These are phyloP conservation scores for Potamarius usumacintae DNA, from an alignment of 2,113 vertebrate species.

Conservation along the genomic window DNA sequence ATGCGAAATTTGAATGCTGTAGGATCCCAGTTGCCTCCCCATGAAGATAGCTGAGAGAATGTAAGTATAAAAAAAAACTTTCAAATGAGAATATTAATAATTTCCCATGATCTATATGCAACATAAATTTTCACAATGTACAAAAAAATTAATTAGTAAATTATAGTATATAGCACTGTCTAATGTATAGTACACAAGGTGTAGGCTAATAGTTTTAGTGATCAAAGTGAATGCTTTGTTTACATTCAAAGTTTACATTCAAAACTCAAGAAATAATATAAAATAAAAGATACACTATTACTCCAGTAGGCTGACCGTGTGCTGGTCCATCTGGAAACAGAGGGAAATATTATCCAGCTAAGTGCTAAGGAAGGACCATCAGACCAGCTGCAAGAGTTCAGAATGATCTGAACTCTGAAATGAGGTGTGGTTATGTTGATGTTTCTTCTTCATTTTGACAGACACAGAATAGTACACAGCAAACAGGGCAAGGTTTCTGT, in stretches of 20 bases:
- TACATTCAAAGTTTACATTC: neutral
- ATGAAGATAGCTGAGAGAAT: neutral
- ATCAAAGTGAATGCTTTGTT: neutral
- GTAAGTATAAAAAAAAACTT: neutral
- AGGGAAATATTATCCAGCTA: neutral
- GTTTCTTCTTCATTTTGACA: conserved; percentile 6
- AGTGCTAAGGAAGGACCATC: neutral
- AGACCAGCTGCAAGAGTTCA: neutral
- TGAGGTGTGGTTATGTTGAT: neutral
- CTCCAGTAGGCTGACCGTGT: neutral
- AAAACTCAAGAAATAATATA: neutral
- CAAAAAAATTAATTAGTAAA: neutral
- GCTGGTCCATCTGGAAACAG: neutral
- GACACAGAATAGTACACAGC: neutral
- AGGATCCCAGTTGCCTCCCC: neutral
- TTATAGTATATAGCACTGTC: neutral
- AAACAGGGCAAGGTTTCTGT: neutral
- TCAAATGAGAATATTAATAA: neutral
- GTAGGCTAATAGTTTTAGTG: neutral
- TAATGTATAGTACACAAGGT: neutral
- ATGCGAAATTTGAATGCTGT: neutral
- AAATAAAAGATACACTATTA: neutral
- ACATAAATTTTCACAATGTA: neutral
- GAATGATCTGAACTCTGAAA: neutral
- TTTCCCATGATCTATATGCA: neutral